Percentiles rank a stretch among this genome's conserved stretches.
These are phyloP conservation scores for Epinotia ramella DNA, from an alignment of 2,888 invertebrate species.

Conservation along the genomic window DNA sequence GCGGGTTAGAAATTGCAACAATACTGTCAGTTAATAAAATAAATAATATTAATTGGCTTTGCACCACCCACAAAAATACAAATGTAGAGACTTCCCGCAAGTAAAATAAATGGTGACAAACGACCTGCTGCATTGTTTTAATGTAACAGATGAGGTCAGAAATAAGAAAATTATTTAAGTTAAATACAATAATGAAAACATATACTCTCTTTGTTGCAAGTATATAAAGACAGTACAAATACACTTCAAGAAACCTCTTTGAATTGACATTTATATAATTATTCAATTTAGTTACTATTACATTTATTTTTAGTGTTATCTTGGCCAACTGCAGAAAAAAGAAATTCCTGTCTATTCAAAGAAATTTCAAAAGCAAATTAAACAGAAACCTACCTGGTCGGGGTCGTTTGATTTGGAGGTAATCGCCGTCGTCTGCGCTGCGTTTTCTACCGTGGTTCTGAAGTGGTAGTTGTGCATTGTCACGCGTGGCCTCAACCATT, in stretches of 20 bases:
- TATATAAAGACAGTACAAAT: constrained; percentile 18
- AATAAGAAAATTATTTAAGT: constrained; percentile 4
- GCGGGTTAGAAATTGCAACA: constrained; percentile 73
- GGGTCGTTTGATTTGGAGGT: constrained; percentile 72
- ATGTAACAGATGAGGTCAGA: constrained; percentile 28
- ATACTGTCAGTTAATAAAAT: constrained; percentile 53
- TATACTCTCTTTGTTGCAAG: constrained; percentile 1
- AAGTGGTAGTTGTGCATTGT: constrained; percentile 51
- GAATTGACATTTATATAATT: constrained; percentile 41
- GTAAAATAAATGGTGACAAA: constrained; percentile 36
- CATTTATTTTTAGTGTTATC: neutral
- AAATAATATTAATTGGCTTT: neutral
- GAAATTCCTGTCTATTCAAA: constrained; percentile 56
- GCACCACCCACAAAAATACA: constrained; percentile 15
- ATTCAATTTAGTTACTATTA: neutral
- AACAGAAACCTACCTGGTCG: constrained; percentile 74
- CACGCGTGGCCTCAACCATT: constrained; percentile 68
- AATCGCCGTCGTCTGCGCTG: constrained; percentile 70
- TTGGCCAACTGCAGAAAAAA: neutral
- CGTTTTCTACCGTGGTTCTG: constrained; percentile 71
- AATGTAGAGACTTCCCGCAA: constrained; percentile 50
- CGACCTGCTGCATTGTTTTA: constrained; percentile 56
- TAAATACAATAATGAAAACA: constrained; percentile 24
- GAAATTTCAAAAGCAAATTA: constrained; percentile 57
- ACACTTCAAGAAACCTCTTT: constrained; percentile 54